These are phyloP conservation scores for Phylloscopus collybita DNA, from an alignment of 2,797 vertebrate species.

Conservation along the genomic window DNA sequence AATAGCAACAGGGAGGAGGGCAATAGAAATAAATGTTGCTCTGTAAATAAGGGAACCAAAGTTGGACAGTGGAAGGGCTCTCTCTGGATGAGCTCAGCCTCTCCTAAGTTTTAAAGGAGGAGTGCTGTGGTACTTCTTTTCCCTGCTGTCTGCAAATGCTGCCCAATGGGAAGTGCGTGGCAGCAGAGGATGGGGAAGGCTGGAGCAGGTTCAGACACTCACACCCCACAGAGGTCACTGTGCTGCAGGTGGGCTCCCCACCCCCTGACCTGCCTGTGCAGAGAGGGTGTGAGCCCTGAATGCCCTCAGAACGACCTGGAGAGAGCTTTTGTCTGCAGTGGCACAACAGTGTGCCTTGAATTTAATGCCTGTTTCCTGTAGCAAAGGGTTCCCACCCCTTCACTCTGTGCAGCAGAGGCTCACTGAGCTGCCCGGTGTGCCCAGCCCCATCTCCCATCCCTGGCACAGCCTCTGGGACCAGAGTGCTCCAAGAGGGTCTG, in stretches of 20 bases:
- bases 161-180: fast-evolving
- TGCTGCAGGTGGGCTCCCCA: neutral
- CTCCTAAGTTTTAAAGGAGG: neutral
- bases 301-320: neutral
- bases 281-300: neutral
- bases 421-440: fast-evolving
- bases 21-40: slow-evolving; percentile 36
- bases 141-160: neutral
- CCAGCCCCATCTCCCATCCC: neutral
- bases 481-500: neutral
- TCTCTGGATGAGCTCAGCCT: slow-evolving; percentile 5
- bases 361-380: neutral
- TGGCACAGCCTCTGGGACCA: neutral
- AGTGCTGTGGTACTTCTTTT: neutral
- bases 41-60: slow-evolving; percentile 34
- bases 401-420: neutral
- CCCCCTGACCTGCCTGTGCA: neutral
- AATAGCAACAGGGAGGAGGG: slow-evolving; percentile 48
- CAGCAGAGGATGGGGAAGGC: neutral
- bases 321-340: neutral
- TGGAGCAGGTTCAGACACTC: neutral
- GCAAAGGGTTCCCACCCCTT: neutral
- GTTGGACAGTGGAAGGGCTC: neutral
- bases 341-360: neutral
- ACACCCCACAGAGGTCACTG: neutral